Evolutionary conservation across 2,888 invertebrate species (phyloP), one percentile per base, ranked within the genome.

Genomic region (Chloroclysta siterata): DNA sequence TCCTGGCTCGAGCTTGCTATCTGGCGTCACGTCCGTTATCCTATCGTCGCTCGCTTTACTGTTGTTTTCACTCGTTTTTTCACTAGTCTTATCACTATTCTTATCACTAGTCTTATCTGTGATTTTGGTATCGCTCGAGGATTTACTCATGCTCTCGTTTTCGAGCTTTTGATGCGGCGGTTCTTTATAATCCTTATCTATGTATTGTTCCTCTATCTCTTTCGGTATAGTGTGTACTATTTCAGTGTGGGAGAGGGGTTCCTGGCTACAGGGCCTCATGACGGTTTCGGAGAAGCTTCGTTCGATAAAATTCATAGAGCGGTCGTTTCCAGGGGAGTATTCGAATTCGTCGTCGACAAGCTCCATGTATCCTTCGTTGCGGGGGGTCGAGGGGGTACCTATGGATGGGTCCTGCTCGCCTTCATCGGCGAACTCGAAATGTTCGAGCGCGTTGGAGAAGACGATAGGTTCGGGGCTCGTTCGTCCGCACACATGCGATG

Each of bases 381-480:
- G 81, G 0, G 84, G 88, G 1, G 83, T 84, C 1, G 70, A 69
- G 2, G 88, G 86, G 1, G 78, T 94, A 73, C 96, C 96, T 4
- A 95, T 91, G 14, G 95, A 94, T 17, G 96, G 94, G n/a, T 96
- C 96, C 78, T 96, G 97, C 0, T 96, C 97, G 0, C 97, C 97
- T 0, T 97, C 97, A 79, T 98, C 98, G 93, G 97, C 97, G 79
- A 96, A 98, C 79, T 97, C 97, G 70, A 97, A 96, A 78, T 96
- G 96, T 72, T 97, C 97, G 51, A 95, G 91, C 55, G 96, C 96
- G 64, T 94, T 90, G 0, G 89, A 89, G 69, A 86, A 91, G 0
- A 85, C 82, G 3, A 91, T 81, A 0, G 81, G 76, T 36, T 85
- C 83, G 2, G 89, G 87, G 66, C 85, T 87, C 1, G 79, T 80